These are phyloP conservation scores for Champsocephalus esox DNA, from an alignment of 2,797 vertebrate genomes.

Conservation along the genomic window DNA sequence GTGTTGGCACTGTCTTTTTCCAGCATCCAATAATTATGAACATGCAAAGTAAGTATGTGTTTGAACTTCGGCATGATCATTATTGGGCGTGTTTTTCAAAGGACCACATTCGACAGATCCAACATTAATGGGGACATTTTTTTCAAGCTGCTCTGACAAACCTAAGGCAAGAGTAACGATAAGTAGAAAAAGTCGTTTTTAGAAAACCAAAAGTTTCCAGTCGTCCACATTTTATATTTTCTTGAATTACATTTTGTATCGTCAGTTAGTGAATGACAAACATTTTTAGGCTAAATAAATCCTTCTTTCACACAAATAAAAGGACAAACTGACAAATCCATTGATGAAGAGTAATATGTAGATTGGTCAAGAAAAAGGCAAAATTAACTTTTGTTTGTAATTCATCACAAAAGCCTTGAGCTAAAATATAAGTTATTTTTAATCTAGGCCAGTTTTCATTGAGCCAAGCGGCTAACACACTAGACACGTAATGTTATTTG, in stretches of 20 bases:
- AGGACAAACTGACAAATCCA: background rate
- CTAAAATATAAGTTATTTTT: slow-evolving; percentile 14
- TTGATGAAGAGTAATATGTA: slow-evolving; percentile 23
- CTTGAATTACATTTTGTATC: background rate
- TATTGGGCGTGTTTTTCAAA: slow-evolving; percentile 25
- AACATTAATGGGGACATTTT: background rate
- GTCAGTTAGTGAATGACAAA: slow-evolving; percentile 7
- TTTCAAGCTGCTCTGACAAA: slow-evolving; percentile 31
- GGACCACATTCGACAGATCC: slow-evolving; percentile 12
- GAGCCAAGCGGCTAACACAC: slow-evolving; percentile 20
- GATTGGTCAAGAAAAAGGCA: slow-evolving; percentile 34
- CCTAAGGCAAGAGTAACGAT: slow-evolving; percentile 33
- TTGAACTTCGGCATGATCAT: slow-evolving; percentile 25
- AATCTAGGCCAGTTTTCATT: background rate
- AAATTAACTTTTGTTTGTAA: slow-evolving; percentile 14
- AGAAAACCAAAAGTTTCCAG: slow-evolving; percentile 15
- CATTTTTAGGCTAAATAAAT: background rate
- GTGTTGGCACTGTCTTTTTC: slow-evolving; percentile 67
- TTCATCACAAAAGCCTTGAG: slow-evolving; percentile 16
- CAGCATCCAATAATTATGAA: slow-evolving; percentile 35
- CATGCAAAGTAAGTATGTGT: slow-evolving; percentile 46
- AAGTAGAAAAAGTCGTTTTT: slow-evolving; percentile 2
- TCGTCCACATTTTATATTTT: background rate
- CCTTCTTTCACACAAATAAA: slow-evolving; percentile 9
- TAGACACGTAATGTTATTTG: slow-evolving; percentile 64